phyloP scores from a whole-genome alignment of 2,113 vertebrate species.

The Xiphorhynchus elegans region DNA sequence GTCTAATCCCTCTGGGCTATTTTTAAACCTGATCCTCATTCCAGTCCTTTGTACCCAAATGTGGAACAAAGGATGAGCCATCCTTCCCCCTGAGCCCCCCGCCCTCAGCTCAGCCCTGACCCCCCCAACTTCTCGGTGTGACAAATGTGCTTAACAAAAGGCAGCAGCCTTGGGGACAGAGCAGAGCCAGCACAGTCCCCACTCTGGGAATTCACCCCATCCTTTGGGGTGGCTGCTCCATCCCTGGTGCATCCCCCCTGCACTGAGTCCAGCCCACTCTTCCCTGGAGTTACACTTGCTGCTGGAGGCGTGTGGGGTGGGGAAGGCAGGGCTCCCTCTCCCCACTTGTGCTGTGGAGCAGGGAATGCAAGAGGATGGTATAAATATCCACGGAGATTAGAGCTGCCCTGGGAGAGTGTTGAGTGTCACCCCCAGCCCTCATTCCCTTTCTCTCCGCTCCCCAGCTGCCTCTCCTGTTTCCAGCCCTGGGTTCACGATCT shows the following conservation, averaged over 20 bases:
- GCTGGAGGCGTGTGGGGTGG: rapidly evolving
- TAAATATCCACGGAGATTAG: not conserved
- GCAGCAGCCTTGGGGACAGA: not conserved
- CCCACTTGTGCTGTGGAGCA: rapidly evolving
- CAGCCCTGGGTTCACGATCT: not conserved
- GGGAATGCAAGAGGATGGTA: not conserved
- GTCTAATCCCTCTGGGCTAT: not conserved
- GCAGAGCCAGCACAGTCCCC: not conserved
- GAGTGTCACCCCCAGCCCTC: not conserved
- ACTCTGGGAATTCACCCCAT: not conserved
- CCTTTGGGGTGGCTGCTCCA: rapidly evolving
- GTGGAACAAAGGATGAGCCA: not conserved
- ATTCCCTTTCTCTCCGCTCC: not conserved
- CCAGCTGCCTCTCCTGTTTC: not conserved
- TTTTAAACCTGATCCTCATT: not conserved
- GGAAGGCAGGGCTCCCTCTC: not conserved
- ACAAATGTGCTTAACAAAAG: not conserved
- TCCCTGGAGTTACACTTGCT: not conserved
- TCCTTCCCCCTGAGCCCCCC: not conserved
- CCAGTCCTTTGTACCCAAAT: not conserved
- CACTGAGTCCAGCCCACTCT: rapidly evolving
- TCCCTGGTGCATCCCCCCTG: not conserved
- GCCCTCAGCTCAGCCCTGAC: not conserved
- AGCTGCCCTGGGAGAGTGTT: not conserved
- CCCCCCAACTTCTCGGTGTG: not conserved